A percentile compares a stretch with the other conserved stretches of the same genome.
Conservation (phyloP, 2,113 vertebrate species). For the Trematocara stigmaticum region DNA sequence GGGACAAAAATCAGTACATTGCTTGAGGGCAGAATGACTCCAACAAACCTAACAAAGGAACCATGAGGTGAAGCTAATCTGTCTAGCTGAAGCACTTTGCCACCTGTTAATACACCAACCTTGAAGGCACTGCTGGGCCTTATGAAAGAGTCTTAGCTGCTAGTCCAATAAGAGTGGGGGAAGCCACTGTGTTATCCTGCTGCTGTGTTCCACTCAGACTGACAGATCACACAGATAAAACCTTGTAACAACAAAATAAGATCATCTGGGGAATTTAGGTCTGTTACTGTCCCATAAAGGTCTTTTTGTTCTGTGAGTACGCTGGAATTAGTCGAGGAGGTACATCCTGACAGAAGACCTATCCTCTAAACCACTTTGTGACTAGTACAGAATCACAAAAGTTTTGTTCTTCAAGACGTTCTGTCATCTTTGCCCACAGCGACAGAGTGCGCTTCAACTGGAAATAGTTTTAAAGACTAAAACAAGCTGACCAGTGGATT, state of each 20-base stretch:
- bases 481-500: neutral
- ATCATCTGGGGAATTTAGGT: neutral
- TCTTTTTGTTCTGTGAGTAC: neutral
- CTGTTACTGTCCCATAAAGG: neutral
- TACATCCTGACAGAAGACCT: neutral
- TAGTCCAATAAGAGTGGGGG: neutral
- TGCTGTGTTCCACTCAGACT: neutral
- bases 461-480: neutral
- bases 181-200: neutral
- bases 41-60: neutral
- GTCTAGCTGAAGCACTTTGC: neutral
- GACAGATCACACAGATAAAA: neutral
- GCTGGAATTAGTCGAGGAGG: neutral
- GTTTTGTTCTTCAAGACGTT: neutral
- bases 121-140: neutral
- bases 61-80: neutral
- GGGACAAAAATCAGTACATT: neutral
- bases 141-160: neutral
- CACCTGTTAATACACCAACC: neutral
- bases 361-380: neutral
- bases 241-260: neutral
- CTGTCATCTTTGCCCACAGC: too few species aligned
- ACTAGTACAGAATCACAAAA: neutral
- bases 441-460: fast-evolving
- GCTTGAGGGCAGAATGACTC: neutral